Conservation (phyloP, 2,113 vertebrate species). For the Rhodinocichla rosea region DNA sequence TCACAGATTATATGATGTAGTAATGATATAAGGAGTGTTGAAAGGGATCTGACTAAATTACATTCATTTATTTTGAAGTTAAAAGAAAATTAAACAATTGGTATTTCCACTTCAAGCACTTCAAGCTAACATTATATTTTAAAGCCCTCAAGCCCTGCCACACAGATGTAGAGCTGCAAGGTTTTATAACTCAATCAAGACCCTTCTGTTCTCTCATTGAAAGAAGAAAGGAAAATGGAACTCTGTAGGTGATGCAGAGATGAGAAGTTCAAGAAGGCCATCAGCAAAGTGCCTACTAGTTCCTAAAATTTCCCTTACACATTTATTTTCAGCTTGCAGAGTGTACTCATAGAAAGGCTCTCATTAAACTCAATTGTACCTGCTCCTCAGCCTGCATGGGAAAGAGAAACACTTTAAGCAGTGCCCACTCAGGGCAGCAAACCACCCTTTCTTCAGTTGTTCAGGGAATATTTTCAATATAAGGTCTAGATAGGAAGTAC, state of each 20-base stretch:
- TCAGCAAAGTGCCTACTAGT: not conserved
- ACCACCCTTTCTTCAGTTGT: not conserved
- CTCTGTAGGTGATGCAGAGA: not conserved
- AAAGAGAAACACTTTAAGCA: not conserved
- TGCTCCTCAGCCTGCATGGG: not conserved
- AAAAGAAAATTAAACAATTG: not conserved
- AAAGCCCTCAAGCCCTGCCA: not conserved
- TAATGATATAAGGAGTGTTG: not conserved
- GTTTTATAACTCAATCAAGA: not conserved
- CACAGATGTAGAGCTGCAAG: not conserved
- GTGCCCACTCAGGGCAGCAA: not conserved
- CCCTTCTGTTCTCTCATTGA: not conserved
- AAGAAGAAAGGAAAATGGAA: not conserved
- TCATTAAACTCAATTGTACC: not conserved
- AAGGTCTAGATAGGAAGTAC: not conserved
- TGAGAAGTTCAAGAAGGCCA: not conserved
- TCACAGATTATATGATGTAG: not conserved
- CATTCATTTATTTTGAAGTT: not conserved
- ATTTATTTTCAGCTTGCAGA: not conserved
- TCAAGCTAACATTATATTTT: not conserved
- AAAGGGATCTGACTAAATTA: not conserved
- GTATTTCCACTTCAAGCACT: not conserved
- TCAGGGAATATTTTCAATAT: not conserved
- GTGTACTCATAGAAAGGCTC: not conserved
- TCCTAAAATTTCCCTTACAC: not conserved